Evolutionary conservation across 2,797 vertebrate species (phyloP), one percentile per base, ranked within the genome.

Genomic region (Amazonetta brasiliensis): DNA sequence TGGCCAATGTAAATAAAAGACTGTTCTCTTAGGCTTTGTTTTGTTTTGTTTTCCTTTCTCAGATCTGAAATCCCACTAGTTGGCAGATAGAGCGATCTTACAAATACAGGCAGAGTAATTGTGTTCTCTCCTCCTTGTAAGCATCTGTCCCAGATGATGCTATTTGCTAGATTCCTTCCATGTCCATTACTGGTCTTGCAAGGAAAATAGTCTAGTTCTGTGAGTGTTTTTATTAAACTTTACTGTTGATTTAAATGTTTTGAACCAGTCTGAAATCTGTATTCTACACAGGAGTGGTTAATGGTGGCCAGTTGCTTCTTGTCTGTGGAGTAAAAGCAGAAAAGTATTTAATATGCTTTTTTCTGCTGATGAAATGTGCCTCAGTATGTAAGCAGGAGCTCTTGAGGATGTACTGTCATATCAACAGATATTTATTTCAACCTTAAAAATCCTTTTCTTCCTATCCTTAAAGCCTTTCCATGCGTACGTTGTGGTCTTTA

Each of bases 391-490:
- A 91, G 75, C 35, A 71, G 46, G 30, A 62, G 41, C 21, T 62
- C 79, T 64, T 50, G 33, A 67, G 46, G 18, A 17, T 46, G 4
- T 48, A 25, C n/a, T 69, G 21, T 79, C 39, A 5, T 68, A 43
- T 43, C 56, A 82, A 89, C 87, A 93, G 82, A 68, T 93, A 81
- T 62, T 93, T 92, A 78, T 75, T 91, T 87, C 76, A 94, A 62
- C 55, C 48, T 77, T 69, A 68, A 79, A 88, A 77, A 31, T 74
- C 26, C 7, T 44, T 83, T 43, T 69, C 62, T 79, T 77, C 41
- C 79, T 68, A 37, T n/a, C 28, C 52, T 60, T 64, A 60, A 89
- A 92, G 41, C 21, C 35, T 87, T 90, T 95, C 74, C 46, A 44
- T 72, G 52, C 73, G 13, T 44, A 41, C 33, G 30, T 46, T 80